Evolutionary conservation across 2,888 invertebrate genomes (phyloP), one percentile per base, ranked within the genome.

Genomic region (Rhagonycha lutea): DNA sequence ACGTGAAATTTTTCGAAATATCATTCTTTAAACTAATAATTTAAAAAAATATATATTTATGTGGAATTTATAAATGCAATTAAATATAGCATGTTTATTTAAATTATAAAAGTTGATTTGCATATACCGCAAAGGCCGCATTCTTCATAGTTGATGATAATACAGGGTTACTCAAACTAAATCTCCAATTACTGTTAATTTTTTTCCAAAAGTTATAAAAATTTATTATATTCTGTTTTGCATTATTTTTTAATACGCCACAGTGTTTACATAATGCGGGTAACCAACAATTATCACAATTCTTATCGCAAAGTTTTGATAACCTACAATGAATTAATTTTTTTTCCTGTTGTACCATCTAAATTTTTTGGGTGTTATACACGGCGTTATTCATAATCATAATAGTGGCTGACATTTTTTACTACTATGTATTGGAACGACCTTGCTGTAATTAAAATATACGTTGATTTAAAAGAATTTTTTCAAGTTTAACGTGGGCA

Each of bases 371-470:
- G 14, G 69, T 71, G 71, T 74, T 72, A 74, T 69, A 77, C 73
- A 76, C 74, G 68, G 26, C 47, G 32, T 72, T 77, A 72, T 77
- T 72, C 77, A 69, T 74, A 72, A 74, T 72, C 77, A 69, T 74
- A 72, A 74, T 77, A 72, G 67, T 74, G 69, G 67, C 69, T 69
- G 72, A 77, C 79, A 79, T 79, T 81, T 80, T 80, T 81, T 81
- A 82, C 11, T 29, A 29, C 11, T 81, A 81, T 82, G 75, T 80
- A 80, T 79, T 80, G 76, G 77, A 79, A 78, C 80, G 82, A 70
- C 81, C 81, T 82, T 82, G 81, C 79, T 78, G 77, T 68, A 71
- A 47, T 47, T 47, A 47, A 47, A 47, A 47, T 47, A n/a, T 47
- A 47, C 47, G 47, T 47, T 7, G 47, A n/a, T 47, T 47, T 47